Conservation (phyloP, 2,888 invertebrate species). For the Archaeoteleia sp. region DNA sequence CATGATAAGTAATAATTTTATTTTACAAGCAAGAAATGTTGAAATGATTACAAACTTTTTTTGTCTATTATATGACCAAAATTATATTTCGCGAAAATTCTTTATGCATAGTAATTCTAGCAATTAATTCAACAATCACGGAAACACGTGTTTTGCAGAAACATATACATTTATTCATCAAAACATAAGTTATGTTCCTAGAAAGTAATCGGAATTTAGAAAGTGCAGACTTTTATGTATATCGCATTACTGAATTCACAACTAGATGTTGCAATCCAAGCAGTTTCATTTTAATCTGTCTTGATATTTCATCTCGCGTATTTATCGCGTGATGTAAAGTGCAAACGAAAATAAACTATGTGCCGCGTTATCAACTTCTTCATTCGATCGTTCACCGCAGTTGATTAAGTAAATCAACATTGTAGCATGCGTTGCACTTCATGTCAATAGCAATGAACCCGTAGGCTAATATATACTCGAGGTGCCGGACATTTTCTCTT, state of each 20-base stretch:
- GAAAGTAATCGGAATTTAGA: constrained; percentile 44
- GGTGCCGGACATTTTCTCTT: no score
- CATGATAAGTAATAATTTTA: no score
- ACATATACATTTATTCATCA: constrained; percentile 31
- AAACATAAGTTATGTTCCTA: constrained; percentile 37
- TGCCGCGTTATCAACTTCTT: constrained; percentile 28
- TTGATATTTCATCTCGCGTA: constrained; percentile 6
- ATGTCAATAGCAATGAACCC: constrained; percentile 13
- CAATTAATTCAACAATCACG: constrained; percentile 33
- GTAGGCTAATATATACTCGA: constrained; percentile 19
- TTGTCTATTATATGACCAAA: no score
- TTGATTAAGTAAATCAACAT: constrained; percentile 42
- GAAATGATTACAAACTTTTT: no score
- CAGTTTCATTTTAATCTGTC: constrained; percentile 15
- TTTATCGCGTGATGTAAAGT: constrained; percentile 29
- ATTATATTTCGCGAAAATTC: no score
- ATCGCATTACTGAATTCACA: constrained; percentile 32
- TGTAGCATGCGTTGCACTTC: constrained; percentile 18
- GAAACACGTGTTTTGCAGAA: constrained; percentile 19
- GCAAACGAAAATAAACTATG: constrained; percentile 20
- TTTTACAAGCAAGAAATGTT: no score
- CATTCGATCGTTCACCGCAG: constrained; percentile 21
- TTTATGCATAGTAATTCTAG: constrained; percentile 1
- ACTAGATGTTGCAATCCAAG: constrained; percentile 24
- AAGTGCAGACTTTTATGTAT: constrained; percentile 28